Conservation (phyloP, 2,797 vertebrate species). For the Microctenopoma steveboyesi region DNA sequence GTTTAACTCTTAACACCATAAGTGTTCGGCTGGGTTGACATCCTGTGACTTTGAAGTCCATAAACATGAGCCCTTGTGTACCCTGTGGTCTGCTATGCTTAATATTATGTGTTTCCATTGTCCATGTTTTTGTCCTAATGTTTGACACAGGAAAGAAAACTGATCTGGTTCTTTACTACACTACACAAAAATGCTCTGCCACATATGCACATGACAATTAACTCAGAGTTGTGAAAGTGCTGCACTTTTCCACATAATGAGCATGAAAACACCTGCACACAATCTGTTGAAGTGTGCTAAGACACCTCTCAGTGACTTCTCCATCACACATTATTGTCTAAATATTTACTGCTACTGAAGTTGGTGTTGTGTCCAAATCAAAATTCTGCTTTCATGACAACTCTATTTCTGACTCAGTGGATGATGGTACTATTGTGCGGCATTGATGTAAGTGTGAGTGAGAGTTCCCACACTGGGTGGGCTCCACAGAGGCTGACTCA, state of each 20-base stretch:
- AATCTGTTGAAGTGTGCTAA: slow-evolving; percentile 6
- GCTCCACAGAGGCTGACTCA: slow-evolving; percentile 64
- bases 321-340: neutral
- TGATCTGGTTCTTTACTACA: neutral
- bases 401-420: slow-evolving; percentile 34
- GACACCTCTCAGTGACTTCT: neutral
- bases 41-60: neutral
- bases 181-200: neutral
- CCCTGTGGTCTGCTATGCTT: neutral
- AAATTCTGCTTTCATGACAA: slow-evolving; percentile 35
- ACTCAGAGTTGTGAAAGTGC: neutral
- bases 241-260: neutral
- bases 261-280: neutral
- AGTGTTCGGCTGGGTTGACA: neutral
- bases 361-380: slow-evolving; percentile 7
- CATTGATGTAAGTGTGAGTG: slow-evolving; percentile 43
- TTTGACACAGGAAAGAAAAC: neutral
- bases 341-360: slow-evolving; percentile 14
- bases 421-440: slow-evolving; percentile 35
- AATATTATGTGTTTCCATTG: neutral
- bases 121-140: neutral
- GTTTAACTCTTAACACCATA: neutral
- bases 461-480: slow-evolving; percentile 53
- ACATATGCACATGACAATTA: neutral
- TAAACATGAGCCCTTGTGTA: slow-evolving; percentile 1